These are phyloP conservation scores for Heliconius eleuchia DNA, from an alignment of 1,140 invertebrate species.

Conservation along the genomic window DNA sequence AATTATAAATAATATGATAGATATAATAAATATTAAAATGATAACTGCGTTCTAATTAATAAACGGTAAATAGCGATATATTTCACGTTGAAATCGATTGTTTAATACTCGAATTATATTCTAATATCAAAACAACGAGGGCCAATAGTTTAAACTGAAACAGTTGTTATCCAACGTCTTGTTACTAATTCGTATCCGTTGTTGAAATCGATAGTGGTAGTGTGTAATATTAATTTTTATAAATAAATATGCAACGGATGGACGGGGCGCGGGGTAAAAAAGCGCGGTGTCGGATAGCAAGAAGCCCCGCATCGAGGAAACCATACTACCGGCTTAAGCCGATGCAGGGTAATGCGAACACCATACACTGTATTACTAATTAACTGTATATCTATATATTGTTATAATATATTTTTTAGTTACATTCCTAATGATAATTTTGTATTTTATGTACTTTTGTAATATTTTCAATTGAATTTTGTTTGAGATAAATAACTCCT, in stretches of 20 bases:
- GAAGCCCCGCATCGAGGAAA: slow-evolving; percentile 66
- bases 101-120: neutral
- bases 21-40: neutral
- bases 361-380: slow-evolving; percentile 7
- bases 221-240: slow-evolving; percentile 36
- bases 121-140: neutral
- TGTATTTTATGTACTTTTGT: too few relatives aligned
- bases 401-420: too few relatives aligned
- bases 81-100: too few relatives aligned
- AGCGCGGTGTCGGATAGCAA: slow-evolving; percentile 60
- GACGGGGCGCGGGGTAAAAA: slow-evolving; percentile 42
- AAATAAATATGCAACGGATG: slow-evolving; percentile 38
- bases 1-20: neutral
- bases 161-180: neutral
- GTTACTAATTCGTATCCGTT: neutral
- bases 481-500: too few relatives aligned
- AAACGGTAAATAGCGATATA: too few relatives aligned
- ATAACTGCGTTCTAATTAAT: too few relatives aligned
- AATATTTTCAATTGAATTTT: too few relatives aligned
- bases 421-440: too few relatives aligned
- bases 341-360: slow-evolving; percentile 25
- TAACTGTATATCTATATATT: slow-evolving; percentile 8
- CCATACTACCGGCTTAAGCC: slow-evolving; percentile 67
- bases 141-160: neutral
- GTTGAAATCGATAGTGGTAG: slow-evolving; percentile 31